Evolutionary conservation across 2,113 vertebrate genomes (phyloP).

Genomic region (Paralichthys olivaceus): DNA sequence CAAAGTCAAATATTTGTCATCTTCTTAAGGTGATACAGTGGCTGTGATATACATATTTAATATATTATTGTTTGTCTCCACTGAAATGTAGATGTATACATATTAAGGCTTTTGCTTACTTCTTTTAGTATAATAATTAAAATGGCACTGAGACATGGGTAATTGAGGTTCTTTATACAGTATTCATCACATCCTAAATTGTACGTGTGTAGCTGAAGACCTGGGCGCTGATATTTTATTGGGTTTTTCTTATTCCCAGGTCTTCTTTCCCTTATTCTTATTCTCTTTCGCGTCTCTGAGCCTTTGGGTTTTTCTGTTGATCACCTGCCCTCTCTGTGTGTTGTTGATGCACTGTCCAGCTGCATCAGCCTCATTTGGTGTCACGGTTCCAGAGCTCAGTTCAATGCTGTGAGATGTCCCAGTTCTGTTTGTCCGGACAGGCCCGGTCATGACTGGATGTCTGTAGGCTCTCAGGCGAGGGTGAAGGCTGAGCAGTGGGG

Average conservation of each 20-base stretch:
- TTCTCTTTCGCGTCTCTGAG: background rate
- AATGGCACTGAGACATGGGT: no score
- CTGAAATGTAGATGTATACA: background rate
- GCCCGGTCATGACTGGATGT: background rate
- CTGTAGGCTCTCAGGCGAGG: slow-evolving; percentile 6
- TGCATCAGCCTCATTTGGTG: slow-evolving; percentile 26
- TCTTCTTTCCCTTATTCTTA: background rate
- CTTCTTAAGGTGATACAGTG: no score
- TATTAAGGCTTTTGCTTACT: background rate
- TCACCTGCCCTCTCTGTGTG: slow-evolving; percentile 11
- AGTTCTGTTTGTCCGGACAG: slow-evolving; percentile 41
- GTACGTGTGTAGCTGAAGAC: no score
- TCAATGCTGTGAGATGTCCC: slow-evolving; percentile 37
- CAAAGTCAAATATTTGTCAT: no score
- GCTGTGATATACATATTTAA: background rate
- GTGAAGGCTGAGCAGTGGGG: slow-evolving; percentile 38
- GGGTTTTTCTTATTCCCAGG: background rate
- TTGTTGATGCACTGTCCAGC: slow-evolving; percentile 11
- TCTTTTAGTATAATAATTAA: no score
- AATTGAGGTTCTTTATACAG: no score
- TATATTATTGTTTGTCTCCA: background rate
- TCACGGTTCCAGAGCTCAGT: slow-evolving; percentile 28
- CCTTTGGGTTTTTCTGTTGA: no score
- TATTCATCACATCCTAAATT: no score
- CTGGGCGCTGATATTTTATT: background rate